Evolutionary conservation across 2,888 invertebrate species (phyloP), one percentile per base, ranked within the genome.

Genomic region (Zygothrica quintamaculata): DNA sequence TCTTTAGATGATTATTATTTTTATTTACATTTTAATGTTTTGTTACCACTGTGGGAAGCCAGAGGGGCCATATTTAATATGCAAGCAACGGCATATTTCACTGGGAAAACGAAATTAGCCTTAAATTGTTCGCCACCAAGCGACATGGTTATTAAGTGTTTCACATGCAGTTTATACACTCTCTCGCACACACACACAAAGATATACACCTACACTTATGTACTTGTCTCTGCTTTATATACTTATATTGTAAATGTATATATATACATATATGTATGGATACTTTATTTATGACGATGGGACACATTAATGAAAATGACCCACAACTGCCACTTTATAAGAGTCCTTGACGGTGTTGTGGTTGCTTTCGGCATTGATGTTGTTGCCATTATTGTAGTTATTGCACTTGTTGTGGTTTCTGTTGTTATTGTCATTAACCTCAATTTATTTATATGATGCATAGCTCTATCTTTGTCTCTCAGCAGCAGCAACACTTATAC

Each of bases 61-160:
- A 26, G 31, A 13, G 57, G 70, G 58, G 31, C 40, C 48, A 52
- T 42, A 73, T 77, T 77, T 67, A 81, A 87, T 71, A 81, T 84
- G 74, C 85, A 71, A 69, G 87, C 68, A 36, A 47, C 39, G 59
- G 66, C 75, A 77, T 85, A 81, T 81, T 87, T 84, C 62, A 66
- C 51, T 61, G 75, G 71, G 62, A 59, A 60, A 77, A 80, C 78
- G 62, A 87, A 87, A 85, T 84, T 81, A 81, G 75, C 85, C 78
- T 78, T 69, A 81, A 87, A 81, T 81, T 77, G 87, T 77, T 68
- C 51, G 58, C 64, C 66, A 37, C 52, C 64, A 56, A 61, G 68
- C 57, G 82, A 64, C 60, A 66, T 74, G 74, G 65, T 68, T 80
- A 84, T 80, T 86, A 80, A 86, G 81, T 68, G 65, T 58, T 69